phyloP scores from a whole-genome alignment of 2,797 vertebrate genomes.

The Tympanoctomys barrerae region DNA sequence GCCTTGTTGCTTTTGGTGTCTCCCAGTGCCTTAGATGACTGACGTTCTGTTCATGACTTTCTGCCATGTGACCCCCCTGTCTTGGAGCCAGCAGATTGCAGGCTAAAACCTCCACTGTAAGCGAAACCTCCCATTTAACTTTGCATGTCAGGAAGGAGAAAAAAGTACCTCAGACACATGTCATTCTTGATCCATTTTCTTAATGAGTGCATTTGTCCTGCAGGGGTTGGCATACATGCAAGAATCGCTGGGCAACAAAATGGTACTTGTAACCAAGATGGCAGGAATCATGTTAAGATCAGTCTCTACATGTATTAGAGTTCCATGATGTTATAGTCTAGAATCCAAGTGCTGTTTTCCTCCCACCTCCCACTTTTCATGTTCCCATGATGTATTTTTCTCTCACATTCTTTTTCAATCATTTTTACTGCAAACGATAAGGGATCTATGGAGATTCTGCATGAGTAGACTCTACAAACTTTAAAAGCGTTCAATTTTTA shows the following conservation, averaged over 20 bases:
- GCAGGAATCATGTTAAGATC: neutral
- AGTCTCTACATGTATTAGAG: neutral
- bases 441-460: neutral
- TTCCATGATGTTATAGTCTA: neutral
- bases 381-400: neutral
- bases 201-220: neutral
- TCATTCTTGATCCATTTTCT: neutral
- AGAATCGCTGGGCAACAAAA: neutral
- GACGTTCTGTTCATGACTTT: too few species aligned
- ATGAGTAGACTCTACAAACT: neutral
- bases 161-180: neutral
- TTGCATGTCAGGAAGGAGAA: neutral
- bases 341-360: neutral
- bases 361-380: neutral
- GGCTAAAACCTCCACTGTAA: neutral
- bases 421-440: slow-evolving; percentile 29
- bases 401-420: neutral
- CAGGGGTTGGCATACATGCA: too few species aligned
- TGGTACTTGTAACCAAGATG: neutral
- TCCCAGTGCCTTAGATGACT: too few species aligned
- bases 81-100: neutral
- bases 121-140: neutral
- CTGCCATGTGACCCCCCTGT: too few species aligned
- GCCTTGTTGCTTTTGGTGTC: too few species aligned
- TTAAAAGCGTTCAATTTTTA: neutral